Base-by-base conservation (phyloP, 2,113 vertebrate species). In the Trematocara macrostoma region DNA sequence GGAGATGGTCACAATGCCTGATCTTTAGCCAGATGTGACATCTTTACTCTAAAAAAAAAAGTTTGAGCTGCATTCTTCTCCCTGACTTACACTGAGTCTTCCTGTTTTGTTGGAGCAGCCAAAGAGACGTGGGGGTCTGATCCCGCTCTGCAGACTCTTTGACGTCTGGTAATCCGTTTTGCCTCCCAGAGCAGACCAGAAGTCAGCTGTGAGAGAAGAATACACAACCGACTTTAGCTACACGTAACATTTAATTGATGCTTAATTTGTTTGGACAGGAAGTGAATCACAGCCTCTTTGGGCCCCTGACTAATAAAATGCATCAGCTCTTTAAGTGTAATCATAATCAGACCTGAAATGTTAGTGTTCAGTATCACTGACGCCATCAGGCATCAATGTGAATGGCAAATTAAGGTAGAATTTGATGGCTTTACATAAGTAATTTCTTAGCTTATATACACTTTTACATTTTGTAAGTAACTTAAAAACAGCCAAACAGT, bases 71-170 rank as follows among this genome's bases (percentile, higher is more conserved):
- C 16, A 20, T 18, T 53, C 2, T 3, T 31, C 6, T n/a, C 20
- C 11, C 35, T 14, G 10, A 95, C 96, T 94, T 89, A 97, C 97
- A 26, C 47, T 76, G 11, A 97, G 95, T 52, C 93, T 88, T 34
- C 97, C 97, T 0, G 93, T 96, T 93, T 97, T 97, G 95, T 97
- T 97, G 92, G 96, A 96, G 93, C 97, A 97, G 84, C 96, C 97
- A 8, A 97, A 97, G 57, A 97, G 94, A 51, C 97, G 96, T 3
- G 96, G 96, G 3, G 92, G 87, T 3, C 87, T 92, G 20, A 93
- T n/a, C 20, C 71, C 51, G 2, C 84, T 90, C 84, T 91, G 94
- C 89, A 97, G 94, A 89, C 90, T 91, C 83, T 92, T 93, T 35
- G 96, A 97, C 15, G 95, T 96, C 94, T 97, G 97, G 88, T 97